Base-by-base conservation (phyloP, 2,888 invertebrate species). In the Sisyra terminalis region DNA sequence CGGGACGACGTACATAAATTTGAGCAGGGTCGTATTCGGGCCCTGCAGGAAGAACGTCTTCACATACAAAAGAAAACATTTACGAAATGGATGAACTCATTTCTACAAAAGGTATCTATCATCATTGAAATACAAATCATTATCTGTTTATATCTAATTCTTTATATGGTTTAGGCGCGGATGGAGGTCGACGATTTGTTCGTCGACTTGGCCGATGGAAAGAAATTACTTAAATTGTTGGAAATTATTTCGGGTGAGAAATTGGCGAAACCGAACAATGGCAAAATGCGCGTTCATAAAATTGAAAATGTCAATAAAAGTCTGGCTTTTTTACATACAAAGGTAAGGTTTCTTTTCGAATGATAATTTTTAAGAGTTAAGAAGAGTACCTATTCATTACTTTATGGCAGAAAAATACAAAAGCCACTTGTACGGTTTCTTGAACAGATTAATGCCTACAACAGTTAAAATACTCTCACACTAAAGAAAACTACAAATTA, bases 11-110 rank as follows among this genome's bases (percentile, higher is more conserved):
- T 86, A 54, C 78, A 85, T 60, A 88, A 88, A 66, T 96, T 94
- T 67, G 94, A 96, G 75, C 89, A 87, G 71, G 89, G 88, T 60
- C 82, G 94, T 51, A 96, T 96, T 61, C 82, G 85, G 71, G 89
- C 89, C 60, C 77, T 97, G 60, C 94, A 96, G 64, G 93, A 96
- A 65, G 97, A 98, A 67, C 82, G 97, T 45, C 71, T 96, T 50
- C 86, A 92, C 66, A 97, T 98, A 53, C 98, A 98, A 70, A 97
- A 97, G 76, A 98, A 98, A 67, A 98, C 98, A 24, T 98, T 98
- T 68, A 97, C 97, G 54, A 98, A 98, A 89, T 94, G 94, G 94
- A 87, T 94, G 83, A 94, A 94, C 69, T 92, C 90, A 14, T 93
- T 93, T 66, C 67, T 94, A 55, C 78, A 85, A 60, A 93, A 92